A percentile compares a stretch with the other conserved stretches of the same genome.
phyloP scores from a whole-genome alignment of 2,888 invertebrate species.

The Sphaerophoria taeniata region DNA sequence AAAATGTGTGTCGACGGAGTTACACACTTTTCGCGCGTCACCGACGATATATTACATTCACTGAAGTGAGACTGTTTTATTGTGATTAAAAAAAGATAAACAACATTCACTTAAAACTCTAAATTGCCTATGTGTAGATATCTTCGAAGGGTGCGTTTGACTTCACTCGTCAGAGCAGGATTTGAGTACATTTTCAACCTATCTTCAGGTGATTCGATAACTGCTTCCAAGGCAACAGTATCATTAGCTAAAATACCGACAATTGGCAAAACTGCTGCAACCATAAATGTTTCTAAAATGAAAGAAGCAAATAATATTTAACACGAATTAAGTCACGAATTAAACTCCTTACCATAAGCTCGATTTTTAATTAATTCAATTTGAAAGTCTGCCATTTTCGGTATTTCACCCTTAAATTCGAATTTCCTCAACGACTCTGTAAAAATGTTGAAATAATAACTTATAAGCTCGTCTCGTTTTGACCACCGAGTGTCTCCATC shows the following conservation, averaged over 20 bases:
- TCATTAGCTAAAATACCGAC: constrained; percentile 31
- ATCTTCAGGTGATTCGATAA: constrained; percentile 34
- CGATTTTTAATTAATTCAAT: constrained; percentile 47
- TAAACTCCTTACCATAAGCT: constrained; percentile 40
- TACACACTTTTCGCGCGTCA: too few relatives aligned
- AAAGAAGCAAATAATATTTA: neutral
- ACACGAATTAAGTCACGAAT: neutral
- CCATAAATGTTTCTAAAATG: constrained; percentile 53
- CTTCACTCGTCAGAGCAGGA: constrained; percentile 48
- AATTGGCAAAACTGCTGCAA: constrained; percentile 44
- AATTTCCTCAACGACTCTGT: constrained; percentile 46
- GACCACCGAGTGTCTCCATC: constrained; percentile 44
- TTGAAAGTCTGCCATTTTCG: constrained; percentile 49
- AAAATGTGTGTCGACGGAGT: too few relatives aligned
- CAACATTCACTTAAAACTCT: neutral
- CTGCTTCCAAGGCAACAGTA: constrained; percentile 14
- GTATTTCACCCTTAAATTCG: constrained; percentile 31
- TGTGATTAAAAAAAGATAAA: too few relatives aligned
- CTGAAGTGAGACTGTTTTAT: too few relatives aligned
- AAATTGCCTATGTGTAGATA: constrained; percentile 47
- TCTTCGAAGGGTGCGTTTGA: constrained; percentile 49
- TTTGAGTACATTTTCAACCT: constrained; percentile 35
- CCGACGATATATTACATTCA: too few relatives aligned
- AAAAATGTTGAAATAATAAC: constrained; percentile 48
- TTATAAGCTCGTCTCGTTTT: constrained; percentile 52